Evolutionary conservation across 92 coral and sea anemone genomes (phyloP), one percentile per base, ranked within the genome.

Genomic region (Epizoanthus scotinus): DNA sequence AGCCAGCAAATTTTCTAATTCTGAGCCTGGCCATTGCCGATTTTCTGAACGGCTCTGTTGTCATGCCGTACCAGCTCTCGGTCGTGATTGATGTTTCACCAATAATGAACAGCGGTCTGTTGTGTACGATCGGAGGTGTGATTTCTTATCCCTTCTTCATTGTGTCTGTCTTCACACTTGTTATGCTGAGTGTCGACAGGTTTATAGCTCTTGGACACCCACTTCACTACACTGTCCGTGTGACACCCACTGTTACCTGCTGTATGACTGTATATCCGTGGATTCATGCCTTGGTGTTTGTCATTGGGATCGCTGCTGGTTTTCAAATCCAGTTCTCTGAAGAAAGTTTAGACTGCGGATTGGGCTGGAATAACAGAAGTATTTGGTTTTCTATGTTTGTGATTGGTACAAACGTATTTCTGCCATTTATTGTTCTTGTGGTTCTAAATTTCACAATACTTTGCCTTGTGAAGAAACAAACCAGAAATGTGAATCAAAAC

Each of bases 111-210:
- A 85, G 62, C 47, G 91, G 91, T 6, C 9, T 52, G 3, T 29
- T 69, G 21, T 88, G 91, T 55, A 26, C 25, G 3, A 12, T 71
- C 10, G 85, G 73, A 7, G 91, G 91, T 2, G 63, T 87, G 15
- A 20, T 84, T 7, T 84, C 85, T 24, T 88, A 88, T 47, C 79
- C 82, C 5, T 50, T 88, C 25, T 88, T 84, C 28, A 49, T 88
- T 1, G 84, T 84, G 38, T 84, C 88, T 19, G 78, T 88, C 8
- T 77, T 68, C 0, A 78, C 85, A 8, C 36, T 84, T 69, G 86
- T 88, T 5, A 81, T 85, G 77, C 71, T 88, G 28, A 84, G 91
- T 36, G 27, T 88, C 4, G 91, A 88, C 18, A 81, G 91, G 6
- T 88, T 78, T 55, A 53, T 83, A 54, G 91, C 91, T 12, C 59